A percentile compares a stretch with the other conserved stretches of the same genome.
Evolutionary conservation across 2,797 vertebrate genomes (phyloP).

Genomic region (Oreochromis grahami): DNA sequence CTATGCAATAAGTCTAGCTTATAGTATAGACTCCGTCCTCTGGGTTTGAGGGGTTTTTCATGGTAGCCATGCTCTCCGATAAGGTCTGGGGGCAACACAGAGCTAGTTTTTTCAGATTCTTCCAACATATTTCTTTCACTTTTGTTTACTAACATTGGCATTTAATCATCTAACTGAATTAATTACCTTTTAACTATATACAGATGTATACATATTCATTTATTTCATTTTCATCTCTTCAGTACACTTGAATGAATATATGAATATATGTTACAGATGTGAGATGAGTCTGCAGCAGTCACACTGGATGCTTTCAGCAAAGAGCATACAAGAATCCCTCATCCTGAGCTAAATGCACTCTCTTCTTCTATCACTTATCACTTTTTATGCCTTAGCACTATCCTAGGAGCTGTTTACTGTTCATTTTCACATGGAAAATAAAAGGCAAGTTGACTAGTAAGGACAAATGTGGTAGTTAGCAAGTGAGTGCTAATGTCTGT

Average conservation of each 20-base stretch:
- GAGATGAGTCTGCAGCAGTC: not conserved
- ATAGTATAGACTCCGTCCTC: not conserved
- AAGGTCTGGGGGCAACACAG: not conserved
- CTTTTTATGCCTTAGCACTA: not conserved
- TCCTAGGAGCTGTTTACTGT: constrained; percentile 34
- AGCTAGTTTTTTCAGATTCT: not conserved
- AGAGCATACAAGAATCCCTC: constrained; percentile 17
- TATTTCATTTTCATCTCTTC: not conserved
- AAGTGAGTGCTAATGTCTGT: not conserved
- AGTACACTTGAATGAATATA: not conserved
- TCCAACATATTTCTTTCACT: not conserved
- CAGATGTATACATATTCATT: not conserved
- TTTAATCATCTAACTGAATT: not conserved
- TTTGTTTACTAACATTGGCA: not conserved
- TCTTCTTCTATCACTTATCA: not conserved
- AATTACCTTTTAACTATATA: not conserved
- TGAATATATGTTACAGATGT: not conserved
- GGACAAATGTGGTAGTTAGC: not conserved
- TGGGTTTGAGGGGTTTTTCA: not conserved
- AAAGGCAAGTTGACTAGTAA: not conserved
- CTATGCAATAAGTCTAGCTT: too few species aligned
- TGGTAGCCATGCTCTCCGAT: not conserved
- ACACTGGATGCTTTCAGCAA: not conserved
- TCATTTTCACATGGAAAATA: not conserved
- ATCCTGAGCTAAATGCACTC: constrained; percentile 6